Conservation (phyloP, 64 coral and sea anemone species). For the Cladopsammia gracilis region DNA sequence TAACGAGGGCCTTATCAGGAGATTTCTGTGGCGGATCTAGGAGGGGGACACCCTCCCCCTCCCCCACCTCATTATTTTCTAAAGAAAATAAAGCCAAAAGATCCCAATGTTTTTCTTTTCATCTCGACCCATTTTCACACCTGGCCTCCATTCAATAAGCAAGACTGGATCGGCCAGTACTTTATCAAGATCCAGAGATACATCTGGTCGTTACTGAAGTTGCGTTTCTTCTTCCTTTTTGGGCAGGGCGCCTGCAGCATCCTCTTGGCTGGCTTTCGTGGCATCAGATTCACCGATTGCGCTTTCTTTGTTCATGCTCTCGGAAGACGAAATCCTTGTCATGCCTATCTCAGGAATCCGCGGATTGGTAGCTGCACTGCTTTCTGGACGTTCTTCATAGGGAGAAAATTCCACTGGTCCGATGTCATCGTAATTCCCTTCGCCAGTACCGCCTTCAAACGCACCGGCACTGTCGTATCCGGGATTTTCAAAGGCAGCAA, state of each 20-base stretch:
- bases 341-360: slow-evolving; percentile 1
- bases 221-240: background rate
- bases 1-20: too few relatives aligned
- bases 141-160: too few relatives aligned
- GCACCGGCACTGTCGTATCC: background rate
- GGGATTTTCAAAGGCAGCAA: slow-evolving; percentile 37
- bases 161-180: too few relatives aligned
- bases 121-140: too few relatives aligned
- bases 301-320: background rate
- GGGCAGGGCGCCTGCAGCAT: background rate
- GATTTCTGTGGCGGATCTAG: too few relatives aligned
- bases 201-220: too few relatives aligned
- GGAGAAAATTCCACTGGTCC: background rate
- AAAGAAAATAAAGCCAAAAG: too few relatives aligned
- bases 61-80: too few relatives aligned
- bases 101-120: too few relatives aligned
- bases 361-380: background rate
- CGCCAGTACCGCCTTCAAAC: background rate
- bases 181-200: too few relatives aligned
- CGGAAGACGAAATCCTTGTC: background rate
- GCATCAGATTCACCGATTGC: background rate
- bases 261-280: background rate
- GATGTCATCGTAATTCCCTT: background rate
- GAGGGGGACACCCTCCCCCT: too few relatives aligned
- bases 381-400: background rate